Percentiles rank a stretch among this genome's conserved stretches.
Evolutionary conservation across 2,113 vertebrate species (phyloP).

Genomic region (Sardina pilchardus): DNA sequence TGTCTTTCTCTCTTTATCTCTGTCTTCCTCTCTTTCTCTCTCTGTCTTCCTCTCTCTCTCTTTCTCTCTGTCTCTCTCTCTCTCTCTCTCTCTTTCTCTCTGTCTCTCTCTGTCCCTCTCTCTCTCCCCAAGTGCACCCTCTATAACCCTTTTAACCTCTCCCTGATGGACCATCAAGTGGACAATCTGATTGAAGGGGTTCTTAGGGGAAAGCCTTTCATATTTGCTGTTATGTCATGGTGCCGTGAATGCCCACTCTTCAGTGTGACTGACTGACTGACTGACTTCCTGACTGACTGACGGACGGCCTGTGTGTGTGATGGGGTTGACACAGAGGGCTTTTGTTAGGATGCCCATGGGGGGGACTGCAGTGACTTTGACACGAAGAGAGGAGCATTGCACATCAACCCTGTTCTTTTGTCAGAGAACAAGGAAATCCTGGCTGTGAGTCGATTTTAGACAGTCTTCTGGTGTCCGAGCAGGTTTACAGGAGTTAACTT

Average conservation of each 20-base stretch:
- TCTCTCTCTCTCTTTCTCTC: slow-evolving; percentile 1
- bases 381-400: neutral
- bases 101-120: neutral
- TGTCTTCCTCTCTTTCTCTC: neutral
- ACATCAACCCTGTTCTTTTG: neutral
- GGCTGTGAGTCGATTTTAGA: neutral
- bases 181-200: slow-evolving; percentile 26
- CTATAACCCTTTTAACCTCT: slow-evolving; percentile 37
- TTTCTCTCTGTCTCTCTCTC: neutral
- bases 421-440: neutral
- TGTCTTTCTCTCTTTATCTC: neutral
- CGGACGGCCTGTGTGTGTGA: neutral
- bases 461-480: neutral
- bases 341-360: neutral
- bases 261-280: neutral
- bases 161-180: slow-evolving; percentile 34
- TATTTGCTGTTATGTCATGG: slow-evolving; percentile 23
- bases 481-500: neutral
- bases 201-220: slow-evolving; percentile 22
- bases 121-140: neutral
- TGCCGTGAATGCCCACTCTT: neutral
- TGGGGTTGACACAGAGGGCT: neutral
- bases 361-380: neutral
- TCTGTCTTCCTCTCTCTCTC: neutral
- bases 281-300: neutral